Percentiles rank a stretch among this genome's conserved stretches.
These are phyloP conservation scores for Caenorhabditis doughertyi DNA, from an alignment of 2,888 invertebrate genomes.

Conservation along the genomic window DNA sequence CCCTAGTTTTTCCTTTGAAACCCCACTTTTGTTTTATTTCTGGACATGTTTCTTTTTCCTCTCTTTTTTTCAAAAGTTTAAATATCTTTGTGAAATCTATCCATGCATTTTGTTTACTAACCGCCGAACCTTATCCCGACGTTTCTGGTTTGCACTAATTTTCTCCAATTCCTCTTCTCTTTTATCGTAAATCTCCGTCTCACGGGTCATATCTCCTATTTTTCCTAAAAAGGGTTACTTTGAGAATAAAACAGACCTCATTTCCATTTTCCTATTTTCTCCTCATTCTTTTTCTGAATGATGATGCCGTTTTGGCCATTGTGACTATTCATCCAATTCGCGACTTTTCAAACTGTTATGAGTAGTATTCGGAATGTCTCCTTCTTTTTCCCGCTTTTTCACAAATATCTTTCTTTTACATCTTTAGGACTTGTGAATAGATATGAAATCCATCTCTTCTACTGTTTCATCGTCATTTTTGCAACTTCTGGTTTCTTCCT, in stretches of 20 bases:
- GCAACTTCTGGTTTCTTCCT: slow-evolving; percentile 19
- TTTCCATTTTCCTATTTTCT: slow-evolving; percentile 37
- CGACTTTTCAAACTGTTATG: slow-evolving; percentile 64
- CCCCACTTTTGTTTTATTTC: neutral
- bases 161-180: slow-evolving; percentile 11
- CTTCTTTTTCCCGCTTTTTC: neutral
- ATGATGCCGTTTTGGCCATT: slow-evolving; percentile 16
- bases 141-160: slow-evolving; percentile 58
- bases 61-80: slow-evolving; percentile 10
- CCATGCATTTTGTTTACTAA: slow-evolving; percentile 33
- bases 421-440: slow-evolving; percentile 29
- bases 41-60: neutral
- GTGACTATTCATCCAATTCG: slow-evolving; percentile 58
- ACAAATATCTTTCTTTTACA: slow-evolving; percentile 21
- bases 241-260: slow-evolving; percentile 56
- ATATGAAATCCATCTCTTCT: neutral
- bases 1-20: no score
- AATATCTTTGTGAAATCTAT: slow-evolving; percentile 26
- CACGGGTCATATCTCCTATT: slow-evolving; percentile 59
- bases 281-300: neutral
- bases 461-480: no score
- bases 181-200: slow-evolving; percentile 63
- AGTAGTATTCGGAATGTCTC: slow-evolving; percentile 3
- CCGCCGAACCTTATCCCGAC: slow-evolving; percentile 37
- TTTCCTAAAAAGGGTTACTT: slow-evolving; percentile 54